phyloP scores from a whole-genome alignment of 2,888 invertebrate genomes.

The Unio pictorum region DNA sequence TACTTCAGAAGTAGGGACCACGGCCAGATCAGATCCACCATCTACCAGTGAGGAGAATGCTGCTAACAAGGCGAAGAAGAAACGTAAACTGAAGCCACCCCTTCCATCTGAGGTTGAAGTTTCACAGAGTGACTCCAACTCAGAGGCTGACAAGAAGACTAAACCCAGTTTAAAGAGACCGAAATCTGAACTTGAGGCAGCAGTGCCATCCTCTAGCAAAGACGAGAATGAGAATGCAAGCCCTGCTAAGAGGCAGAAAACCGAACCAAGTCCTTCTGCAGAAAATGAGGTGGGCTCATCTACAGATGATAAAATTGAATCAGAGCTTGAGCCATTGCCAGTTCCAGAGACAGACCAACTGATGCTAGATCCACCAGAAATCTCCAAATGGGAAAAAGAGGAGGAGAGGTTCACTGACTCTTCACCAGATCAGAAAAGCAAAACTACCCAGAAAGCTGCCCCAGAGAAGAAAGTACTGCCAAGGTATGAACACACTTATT shows the following conservation, averaged over 20 bases:
- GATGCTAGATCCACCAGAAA: conserved; percentile 76
- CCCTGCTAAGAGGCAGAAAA: conserved; percentile 17
- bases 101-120: conserved; percentile 11
- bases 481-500: conserved; percentile 75
- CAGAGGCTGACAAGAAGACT: conserved; percentile 12
- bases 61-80: conserved; percentile 21
- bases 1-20: conserved; percentile 1
- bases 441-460: conserved; percentile 53
- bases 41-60: conserved; percentile 1
- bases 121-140: conserved; percentile 13
- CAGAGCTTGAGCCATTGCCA: neutral
- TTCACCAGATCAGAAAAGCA: conserved; percentile 67
- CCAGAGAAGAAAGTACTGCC: conserved; percentile 79
- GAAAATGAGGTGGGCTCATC: conserved; percentile 1
- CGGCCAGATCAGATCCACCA: neutral
- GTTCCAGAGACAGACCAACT: conserved; percentile 18
- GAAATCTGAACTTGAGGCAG: conserved; percentile 8
- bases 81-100: conserved; percentile 8
- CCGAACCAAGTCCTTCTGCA: neutral
- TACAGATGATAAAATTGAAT: conserved; percentile 6
- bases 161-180: neutral
- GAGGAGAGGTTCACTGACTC: conserved; percentile 70
- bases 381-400: conserved; percentile 91
- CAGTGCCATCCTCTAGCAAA: conserved; percentile 8
- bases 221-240: conserved; percentile 20